Conservation (phyloP, 2,888 invertebrate genomes). For the Caenorhabditis sinica region DNA sequence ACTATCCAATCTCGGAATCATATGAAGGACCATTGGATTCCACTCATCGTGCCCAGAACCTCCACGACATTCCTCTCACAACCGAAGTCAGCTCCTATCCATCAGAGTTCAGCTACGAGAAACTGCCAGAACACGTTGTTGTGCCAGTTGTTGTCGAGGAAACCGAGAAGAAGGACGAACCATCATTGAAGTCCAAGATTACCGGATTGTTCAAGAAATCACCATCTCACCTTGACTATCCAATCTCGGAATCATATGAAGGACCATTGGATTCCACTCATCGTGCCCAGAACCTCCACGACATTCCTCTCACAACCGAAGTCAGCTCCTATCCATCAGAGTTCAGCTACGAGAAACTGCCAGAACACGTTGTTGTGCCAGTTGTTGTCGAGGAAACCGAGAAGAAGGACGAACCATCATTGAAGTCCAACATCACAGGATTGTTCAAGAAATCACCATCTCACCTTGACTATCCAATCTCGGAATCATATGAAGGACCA, state of each 20-base stretch:
- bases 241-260: background rate
- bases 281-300: background rate
- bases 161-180: slow-evolving; percentile 32
- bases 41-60: background rate
- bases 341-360: slow-evolving; percentile 19
- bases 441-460: slow-evolving; percentile 1
- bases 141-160: slow-evolving; percentile 10
- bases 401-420: slow-evolving; percentile 2
- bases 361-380: slow-evolving; percentile 7
- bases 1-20: slow-evolving; percentile 22
- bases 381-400: background rate
- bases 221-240: slow-evolving; percentile 12
- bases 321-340: slow-evolving; percentile 4
- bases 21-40: slow-evolving; percentile 39
- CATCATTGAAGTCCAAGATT: slow-evolving; percentile 6
- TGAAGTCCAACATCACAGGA: background rate
- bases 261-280: slow-evolving; percentile 13
- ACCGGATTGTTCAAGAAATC: slow-evolving; percentile 57
- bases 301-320: background rate
- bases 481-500: slow-evolving; percentile 65
- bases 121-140: slow-evolving; percentile 46
- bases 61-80: slow-evolving; percentile 16
- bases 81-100: slow-evolving; percentile 6
- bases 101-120: slow-evolving; percentile 24
- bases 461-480: slow-evolving; percentile 64